Evolutionary conservation across 64 coral and sea anemone species (phyloP).

Genomic region (Pocillopora damicornis): DNA sequence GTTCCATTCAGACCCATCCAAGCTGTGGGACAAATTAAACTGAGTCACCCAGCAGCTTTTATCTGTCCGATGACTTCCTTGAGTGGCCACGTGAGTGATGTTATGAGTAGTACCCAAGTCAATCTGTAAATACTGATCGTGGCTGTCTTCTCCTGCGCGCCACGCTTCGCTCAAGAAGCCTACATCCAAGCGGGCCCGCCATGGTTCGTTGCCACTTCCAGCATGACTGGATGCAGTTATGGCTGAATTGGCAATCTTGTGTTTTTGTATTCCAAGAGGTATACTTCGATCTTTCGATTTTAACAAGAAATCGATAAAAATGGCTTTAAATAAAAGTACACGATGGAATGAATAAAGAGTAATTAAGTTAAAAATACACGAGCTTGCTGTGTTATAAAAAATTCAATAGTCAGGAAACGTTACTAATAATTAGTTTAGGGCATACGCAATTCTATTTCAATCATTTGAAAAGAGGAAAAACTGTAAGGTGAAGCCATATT

Average conservation of each 20-base stretch:
- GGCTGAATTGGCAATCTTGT: constrained; percentile 24
- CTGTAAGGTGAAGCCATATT: too few species aligned
- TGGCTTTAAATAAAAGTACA: too few species aligned
- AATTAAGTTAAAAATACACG: too few species aligned
- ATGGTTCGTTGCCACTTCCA: constrained; percentile 49
- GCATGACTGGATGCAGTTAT: constrained; percentile 50
- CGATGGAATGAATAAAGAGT: too few species aligned
- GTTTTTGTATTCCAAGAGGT: constrained; percentile 60
- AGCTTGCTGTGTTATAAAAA: too few species aligned
- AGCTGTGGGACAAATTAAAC: constrained; percentile 49
- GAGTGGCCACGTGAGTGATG: constrained; percentile 47
- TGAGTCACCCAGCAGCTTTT: neutral
- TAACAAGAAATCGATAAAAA: neutral
- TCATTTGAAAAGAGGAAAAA: too few species aligned
- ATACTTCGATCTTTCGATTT: neutral
- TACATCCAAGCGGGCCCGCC: constrained; percentile 58
- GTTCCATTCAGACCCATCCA: constrained; percentile 47
- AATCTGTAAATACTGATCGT: constrained; percentile 51
- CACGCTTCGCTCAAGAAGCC: constrained; percentile 40
- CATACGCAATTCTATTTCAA: too few species aligned
- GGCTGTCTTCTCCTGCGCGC: constrained; percentile 53
- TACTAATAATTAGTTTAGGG: too few species aligned
- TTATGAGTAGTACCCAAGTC: constrained; percentile 30
- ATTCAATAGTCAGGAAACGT: too few species aligned
- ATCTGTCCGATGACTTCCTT: neutral